These are phyloP conservation scores for Dinomys branickii DNA, from an alignment of 2,113 vertebrate genomes.

Conservation along the genomic window DNA sequence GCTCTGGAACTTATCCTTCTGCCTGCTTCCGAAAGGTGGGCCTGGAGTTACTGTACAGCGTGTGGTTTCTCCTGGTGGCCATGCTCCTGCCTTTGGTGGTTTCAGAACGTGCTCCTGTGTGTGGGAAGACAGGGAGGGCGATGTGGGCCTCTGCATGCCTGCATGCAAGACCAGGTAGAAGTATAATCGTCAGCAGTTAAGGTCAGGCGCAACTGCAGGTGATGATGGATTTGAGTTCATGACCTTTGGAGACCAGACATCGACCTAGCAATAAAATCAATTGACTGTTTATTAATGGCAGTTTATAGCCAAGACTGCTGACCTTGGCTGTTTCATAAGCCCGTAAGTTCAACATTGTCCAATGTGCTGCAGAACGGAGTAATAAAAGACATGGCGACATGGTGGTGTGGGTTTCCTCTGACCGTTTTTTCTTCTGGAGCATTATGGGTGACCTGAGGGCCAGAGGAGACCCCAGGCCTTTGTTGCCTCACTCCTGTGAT, in stretches of 20 bases:
- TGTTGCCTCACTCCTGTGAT: not conserved
- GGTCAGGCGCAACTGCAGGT: not conserved
- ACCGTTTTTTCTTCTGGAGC: slow-evolving; percentile 28
- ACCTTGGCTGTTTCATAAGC: slow-evolving; percentile 54
- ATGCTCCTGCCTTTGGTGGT: not conserved
- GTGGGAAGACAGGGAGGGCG: rapidly evolving
- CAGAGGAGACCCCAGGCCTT: not conserved
- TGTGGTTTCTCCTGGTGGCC: slow-evolving; percentile 61
- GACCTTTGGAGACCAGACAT: slow-evolving; percentile 47
- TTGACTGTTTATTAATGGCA: slow-evolving; percentile 70
- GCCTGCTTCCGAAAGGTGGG: slow-evolving; percentile 73
- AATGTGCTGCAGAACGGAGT: not conserved
- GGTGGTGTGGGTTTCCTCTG: not conserved
- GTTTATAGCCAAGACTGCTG: slow-evolving; percentile 56
- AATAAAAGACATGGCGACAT: slow-evolving; percentile 5
- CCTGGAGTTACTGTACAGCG: slow-evolving; percentile 46
- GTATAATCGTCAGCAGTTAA: not conserved
- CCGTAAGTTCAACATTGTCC: slow-evolving; percentile 65
- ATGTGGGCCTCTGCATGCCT: not conserved
- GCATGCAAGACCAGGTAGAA: not conserved
- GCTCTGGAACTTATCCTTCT: slow-evolving; percentile 86
- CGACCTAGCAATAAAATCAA: slow-evolving; percentile 79
- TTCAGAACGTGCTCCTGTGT: not conserved
- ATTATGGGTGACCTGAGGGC: not conserved
- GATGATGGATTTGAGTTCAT: slow-evolving; percentile 71